A percentile compares a stretch with the other conserved stretches of the same genome.
Conservation (phyloP, 30 jellyfish, hydroid and myxozoan species). For the Hydractinia symbiolongicarpus region DNA sequence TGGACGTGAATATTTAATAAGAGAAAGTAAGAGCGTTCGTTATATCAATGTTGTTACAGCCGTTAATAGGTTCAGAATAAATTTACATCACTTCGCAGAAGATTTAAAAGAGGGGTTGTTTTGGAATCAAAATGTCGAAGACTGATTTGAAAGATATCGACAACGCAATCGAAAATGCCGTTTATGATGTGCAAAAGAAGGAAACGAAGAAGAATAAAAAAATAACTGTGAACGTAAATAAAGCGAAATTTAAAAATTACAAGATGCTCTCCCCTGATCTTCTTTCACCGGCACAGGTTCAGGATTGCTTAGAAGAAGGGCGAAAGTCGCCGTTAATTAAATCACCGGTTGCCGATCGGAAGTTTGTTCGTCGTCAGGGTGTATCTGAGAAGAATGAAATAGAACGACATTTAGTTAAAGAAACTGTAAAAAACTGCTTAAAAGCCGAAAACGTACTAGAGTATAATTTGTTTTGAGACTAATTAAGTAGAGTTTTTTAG, state of each 20-base stretch:
- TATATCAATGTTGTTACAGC: too few relatives aligned
- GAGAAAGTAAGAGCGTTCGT: too few relatives aligned
- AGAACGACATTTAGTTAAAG: not conserved
- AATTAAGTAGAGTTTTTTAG: too few relatives aligned
- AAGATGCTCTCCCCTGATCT: not conserved
- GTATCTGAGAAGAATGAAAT: conserved; percentile 6
- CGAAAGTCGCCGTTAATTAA: not conserved
- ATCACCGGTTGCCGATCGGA: not conserved
- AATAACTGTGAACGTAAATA: not conserved
- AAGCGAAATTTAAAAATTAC: not conserved
- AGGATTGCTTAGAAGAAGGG: not conserved
- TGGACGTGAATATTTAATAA: too few relatives aligned
- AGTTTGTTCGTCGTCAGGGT: not conserved
- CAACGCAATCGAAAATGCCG: not conserved
- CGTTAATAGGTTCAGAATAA: too few relatives aligned
- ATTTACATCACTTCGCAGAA: too few relatives aligned
- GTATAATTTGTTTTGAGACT: not conserved
- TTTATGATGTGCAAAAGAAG: not conserved
- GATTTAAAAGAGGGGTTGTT: too few relatives aligned
- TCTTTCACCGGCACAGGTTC: not conserved
- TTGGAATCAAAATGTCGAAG: too few relatives aligned
- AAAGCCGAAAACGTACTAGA: not conserved
- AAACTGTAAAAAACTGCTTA: not conserved
- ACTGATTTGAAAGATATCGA: not conserved
- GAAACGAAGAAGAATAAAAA: not conserved